Conservation (phyloP, 2,113 vertebrate genomes). For the Bubo blakistoni region DNA sequence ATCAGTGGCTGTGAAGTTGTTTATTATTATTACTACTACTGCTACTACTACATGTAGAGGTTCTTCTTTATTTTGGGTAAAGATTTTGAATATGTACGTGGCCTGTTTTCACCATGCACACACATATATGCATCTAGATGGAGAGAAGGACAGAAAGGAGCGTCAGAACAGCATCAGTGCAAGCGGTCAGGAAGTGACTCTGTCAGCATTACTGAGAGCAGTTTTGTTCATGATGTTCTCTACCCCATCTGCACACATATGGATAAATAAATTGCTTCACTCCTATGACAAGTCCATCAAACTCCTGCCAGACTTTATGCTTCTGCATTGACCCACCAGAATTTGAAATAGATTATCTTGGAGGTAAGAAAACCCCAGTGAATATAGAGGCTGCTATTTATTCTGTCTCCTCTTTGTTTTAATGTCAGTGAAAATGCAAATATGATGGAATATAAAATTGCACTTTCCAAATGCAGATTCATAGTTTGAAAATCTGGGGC, state of each 20-base stretch:
- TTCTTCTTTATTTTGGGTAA: not conserved
- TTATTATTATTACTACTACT: not conserved
- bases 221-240: slow-evolving; percentile 20
- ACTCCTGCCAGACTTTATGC: not conserved
- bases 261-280: slow-evolving; percentile 20
- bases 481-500: not conserved
- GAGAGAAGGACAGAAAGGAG: not conserved
- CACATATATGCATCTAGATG: not conserved
- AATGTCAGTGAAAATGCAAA: not conserved
- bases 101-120: not conserved
- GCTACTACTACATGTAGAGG: not conserved
- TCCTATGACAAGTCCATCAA: not conserved
- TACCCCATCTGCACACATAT: slow-evolving; percentile 2
- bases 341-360: slow-evolving; percentile 7
- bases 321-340: slow-evolving; percentile 29
- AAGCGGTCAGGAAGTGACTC: not conserved
- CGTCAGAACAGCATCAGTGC: not conserved
- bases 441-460: not conserved
- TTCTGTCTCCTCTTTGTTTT: not conserved
- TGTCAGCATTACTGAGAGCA: not conserved
- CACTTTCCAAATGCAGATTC: not conserved
- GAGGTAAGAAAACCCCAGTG: not conserved
- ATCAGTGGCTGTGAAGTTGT: not conserved
- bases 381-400: not conserved
- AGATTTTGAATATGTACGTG: not conserved